Base-by-base conservation (phyloP, 2,888 invertebrate species). In the Mesochorus sp. region DNA sequence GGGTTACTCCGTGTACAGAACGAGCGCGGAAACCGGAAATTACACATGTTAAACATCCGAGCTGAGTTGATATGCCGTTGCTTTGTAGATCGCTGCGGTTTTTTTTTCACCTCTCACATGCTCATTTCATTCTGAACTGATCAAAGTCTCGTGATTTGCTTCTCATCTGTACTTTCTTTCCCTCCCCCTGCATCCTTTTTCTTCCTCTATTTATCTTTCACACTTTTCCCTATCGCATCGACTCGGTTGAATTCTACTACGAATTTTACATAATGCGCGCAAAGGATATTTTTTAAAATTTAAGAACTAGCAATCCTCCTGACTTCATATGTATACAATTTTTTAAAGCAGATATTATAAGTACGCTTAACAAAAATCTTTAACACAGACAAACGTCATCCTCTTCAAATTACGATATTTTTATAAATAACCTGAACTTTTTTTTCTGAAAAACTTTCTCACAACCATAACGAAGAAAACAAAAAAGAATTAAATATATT, bases 41-140 rank as follows among this genome's bases (percentile, higher is more conserved):
- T 72, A 62, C 62, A 61, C 24, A 31, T 57, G 61, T 19, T 49
- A 42, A 62, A 72, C 44, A 68, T 55, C 68, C 55, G 34, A n/a
- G n/a, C n/a, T 31, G 31, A 21, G 5, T 73, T 12, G 12, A 17
- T 57, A 12, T 42, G 47, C 49, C 59, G 34, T 47, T 44, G 31
- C 42, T 47, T 26, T 67, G 61, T 17, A 47, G 42, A 34, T 67
- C 19, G 26, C 12, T 17, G 5, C 2, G 12, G 12, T 57, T 42
- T 28, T 61, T 70, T 66, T 59, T 47, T 39, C 53, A 51, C 39
- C 24, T 31, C 14, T 31, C 26, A 47, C 10, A 51, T n/a, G 49
- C 31, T 79, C 66, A 59, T 55, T 55, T 72, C 47, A 53, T 81
- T 81, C 82, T 62, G 80, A 55, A 53, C 51, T 83, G 74, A 78